A percentile compares a stretch with the other conserved stretches of the same genome.
phyloP scores from a whole-genome alignment of 1,140 invertebrate species.

The Drosophila equinoxialis region DNA sequence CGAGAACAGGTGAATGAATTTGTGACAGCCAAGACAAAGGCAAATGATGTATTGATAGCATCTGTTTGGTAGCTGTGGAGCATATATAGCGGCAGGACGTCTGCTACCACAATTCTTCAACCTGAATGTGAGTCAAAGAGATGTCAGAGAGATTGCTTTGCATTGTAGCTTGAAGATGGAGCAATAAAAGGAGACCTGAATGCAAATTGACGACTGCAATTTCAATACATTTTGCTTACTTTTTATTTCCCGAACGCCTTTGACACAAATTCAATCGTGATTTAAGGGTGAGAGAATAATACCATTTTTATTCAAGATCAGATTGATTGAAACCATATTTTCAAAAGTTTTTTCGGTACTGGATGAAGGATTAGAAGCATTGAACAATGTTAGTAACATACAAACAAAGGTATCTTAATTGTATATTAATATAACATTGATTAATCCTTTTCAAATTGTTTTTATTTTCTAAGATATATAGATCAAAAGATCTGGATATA shows the following conservation, averaged over 20 bases:
- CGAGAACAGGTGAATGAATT: conserved; percentile 81
- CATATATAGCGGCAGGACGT: conserved; percentile 73
- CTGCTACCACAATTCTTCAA: conserved; percentile 50
- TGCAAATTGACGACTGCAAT: conserved; percentile 69
- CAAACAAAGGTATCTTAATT: too few relatives aligned
- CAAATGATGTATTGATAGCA: conserved; percentile 81
- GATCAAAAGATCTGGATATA: too few relatives aligned
- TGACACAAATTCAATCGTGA: not conserved
- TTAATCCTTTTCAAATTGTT: too few relatives aligned
- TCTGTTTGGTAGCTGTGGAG: conserved; percentile 69
- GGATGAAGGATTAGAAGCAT: too few relatives aligned
- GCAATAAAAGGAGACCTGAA: conserved; percentile 41
- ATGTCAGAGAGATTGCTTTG: conserved; percentile 38
- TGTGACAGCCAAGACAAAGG: conserved; percentile 76
- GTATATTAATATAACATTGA: too few relatives aligned
- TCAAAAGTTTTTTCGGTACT: too few relatives aligned
- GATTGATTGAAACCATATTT: too few relatives aligned
- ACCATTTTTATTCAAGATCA: too few relatives aligned
- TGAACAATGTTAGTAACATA: too few relatives aligned
- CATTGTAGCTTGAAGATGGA: conserved; percentile 29
- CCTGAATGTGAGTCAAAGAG: conserved; percentile 50
- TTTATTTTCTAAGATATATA: too few relatives aligned
- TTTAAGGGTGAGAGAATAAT: too few relatives aligned
- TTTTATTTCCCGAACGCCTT: conserved; percentile 4
- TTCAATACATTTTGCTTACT: conserved; percentile 41